These are phyloP conservation scores for Leuciscus idus DNA, from an alignment of 2,113 vertebrate genomes.

Conservation along the genomic window DNA sequence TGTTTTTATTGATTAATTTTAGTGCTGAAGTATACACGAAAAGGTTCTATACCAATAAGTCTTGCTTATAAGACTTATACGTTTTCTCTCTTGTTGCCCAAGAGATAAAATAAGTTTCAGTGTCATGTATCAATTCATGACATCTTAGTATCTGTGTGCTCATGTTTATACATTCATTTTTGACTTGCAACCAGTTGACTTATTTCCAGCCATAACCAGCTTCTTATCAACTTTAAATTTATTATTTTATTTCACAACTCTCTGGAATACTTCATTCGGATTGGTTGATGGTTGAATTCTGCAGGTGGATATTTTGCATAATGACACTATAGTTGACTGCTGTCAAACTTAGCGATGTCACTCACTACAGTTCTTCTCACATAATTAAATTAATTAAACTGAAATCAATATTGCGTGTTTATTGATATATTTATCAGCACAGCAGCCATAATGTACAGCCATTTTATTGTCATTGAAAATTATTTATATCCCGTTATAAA, in stretches of 20 bases:
- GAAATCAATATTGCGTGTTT: too few species aligned
- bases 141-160: not conserved
- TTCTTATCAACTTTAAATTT: not conserved
- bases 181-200: not conserved
- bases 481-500: too few species aligned
- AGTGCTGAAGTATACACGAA: not conserved
- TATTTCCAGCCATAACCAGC: not conserved
- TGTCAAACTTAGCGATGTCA: not conserved
- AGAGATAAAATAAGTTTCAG: not conserved
- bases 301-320: not conserved
- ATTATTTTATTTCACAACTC: not conserved
- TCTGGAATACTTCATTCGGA: not conserved
- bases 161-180: not conserved
- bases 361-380: not conserved
- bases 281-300: not conserved
- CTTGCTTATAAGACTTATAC: too few species aligned
- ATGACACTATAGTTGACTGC: not conserved
- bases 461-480: too few species aligned
- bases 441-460: too few species aligned
- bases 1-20: not conserved
- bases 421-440: too few species aligned
- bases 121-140: not conserved
- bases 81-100: not conserved
- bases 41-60: not conserved
- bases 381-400: not conserved